Conservation (phyloP, 2,888 invertebrate species). For the Acrocyrtus sp. region DNA sequence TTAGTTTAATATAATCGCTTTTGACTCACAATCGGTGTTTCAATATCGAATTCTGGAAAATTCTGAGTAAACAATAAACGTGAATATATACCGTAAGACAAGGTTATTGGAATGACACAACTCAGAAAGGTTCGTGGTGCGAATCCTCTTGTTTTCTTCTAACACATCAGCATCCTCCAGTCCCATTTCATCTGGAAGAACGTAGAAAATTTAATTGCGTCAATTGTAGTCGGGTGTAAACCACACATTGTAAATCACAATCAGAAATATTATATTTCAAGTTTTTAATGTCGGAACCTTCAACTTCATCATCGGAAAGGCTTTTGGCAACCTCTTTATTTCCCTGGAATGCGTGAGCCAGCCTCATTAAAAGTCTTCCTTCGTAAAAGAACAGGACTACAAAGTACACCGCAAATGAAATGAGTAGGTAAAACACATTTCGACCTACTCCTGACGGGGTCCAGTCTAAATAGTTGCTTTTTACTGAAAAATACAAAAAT, state of each 20-base stretch:
- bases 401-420: slow-evolving; percentile 72
- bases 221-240: no score
- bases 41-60: no score
- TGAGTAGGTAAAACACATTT: slow-evolving; percentile 70
- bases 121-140: slow-evolving; percentile 54
- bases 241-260: no score
- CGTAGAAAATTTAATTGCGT: neutral
- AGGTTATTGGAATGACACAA: slow-evolving; percentile 64
- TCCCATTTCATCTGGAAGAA: slow-evolving; percentile 29
- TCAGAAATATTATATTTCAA: no score
- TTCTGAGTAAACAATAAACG: neutral
- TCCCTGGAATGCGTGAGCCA: slow-evolving; percentile 66
- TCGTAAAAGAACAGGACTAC: slow-evolving; percentile 70
- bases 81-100: slow-evolving; percentile 63
- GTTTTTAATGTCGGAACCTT: no score
- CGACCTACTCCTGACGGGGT: slow-evolving; percentile 76
- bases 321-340: slow-evolving; percentile 49
- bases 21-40: no score
- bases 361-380: slow-evolving; percentile 22
- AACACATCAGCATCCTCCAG: slow-evolving; percentile 62
- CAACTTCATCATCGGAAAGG: slow-evolving; percentile 24
- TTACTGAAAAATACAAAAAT: slow-evolving; percentile 64
- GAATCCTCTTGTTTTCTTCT: slow-evolving; percentile 60
- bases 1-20: no score
- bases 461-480: slow-evolving; percentile 73